Percentiles rank a stretch among this genome's conserved stretches.
phyloP scores from a whole-genome alignment of 2,113 vertebrate genomes.

The Sprattus sprattus region DNA sequence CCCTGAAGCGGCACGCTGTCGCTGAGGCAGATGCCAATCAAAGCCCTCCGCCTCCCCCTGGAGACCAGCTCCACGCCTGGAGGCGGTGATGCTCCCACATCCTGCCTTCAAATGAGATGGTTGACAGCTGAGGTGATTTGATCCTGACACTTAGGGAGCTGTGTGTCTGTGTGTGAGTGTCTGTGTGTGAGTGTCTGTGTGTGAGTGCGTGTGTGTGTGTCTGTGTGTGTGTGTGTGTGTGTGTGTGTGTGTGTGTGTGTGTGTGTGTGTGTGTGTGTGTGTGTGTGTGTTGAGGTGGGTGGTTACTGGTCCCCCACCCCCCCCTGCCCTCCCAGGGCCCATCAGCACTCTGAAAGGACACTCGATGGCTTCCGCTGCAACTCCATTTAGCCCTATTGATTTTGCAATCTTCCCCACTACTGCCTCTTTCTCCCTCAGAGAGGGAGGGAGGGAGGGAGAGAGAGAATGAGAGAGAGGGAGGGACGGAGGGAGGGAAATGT shows the following conservation, averaged over 20 bases:
- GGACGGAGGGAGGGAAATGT: no score
- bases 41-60: no score
- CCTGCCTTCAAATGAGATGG: no score
- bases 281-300: conserved; percentile 35
- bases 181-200: no score
- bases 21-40: no score
- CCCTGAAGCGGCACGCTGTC: no score
- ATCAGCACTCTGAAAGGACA: conserved; percentile 69
- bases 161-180: no score
- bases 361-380: conserved; percentile 67
- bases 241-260: not conserved
- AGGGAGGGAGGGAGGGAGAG: conserved; percentile 49
- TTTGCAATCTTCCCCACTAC: conserved; percentile 66
- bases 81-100: no score
- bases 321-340: conserved; percentile 59
- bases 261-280: not conserved
- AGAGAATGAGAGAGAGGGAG: conserved; percentile 47
- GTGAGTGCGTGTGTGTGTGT: no score
- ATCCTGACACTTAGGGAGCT: no score
- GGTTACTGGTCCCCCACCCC: conserved; percentile 45
- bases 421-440: conserved; percentile 42
- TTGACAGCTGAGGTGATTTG: no score
- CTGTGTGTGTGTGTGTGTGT: not conserved
- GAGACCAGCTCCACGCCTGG: no score
- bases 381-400: conserved; percentile 78